phyloP scores from a whole-genome alignment of 2,797 vertebrate species.

The Microctenopoma steveboyesi region DNA sequence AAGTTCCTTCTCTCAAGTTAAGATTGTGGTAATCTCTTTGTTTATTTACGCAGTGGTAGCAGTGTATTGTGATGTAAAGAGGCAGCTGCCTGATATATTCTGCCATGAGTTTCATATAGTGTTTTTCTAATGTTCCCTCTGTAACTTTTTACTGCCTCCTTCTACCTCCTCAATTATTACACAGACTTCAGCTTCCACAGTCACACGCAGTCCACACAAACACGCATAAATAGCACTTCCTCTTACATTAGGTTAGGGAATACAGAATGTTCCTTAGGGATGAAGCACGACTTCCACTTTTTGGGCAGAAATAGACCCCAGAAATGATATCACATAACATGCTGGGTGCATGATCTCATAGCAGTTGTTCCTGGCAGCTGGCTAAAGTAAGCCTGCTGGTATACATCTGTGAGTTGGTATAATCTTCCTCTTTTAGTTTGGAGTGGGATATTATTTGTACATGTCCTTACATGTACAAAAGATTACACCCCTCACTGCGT shows the following conservation, averaged over 20 bases:
- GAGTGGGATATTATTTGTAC: conserved; percentile 48
- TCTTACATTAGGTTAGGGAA: conserved; percentile 46
- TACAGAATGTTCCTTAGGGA: conserved; percentile 54
- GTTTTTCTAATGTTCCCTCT: neutral
- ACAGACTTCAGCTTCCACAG: conserved; percentile 8
- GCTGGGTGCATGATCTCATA: conserved; percentile 64
- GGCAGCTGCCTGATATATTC: neutral
- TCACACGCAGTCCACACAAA: neutral
- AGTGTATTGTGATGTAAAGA: conserved; percentile 19
- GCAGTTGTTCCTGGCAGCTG: conserved; percentile 59
- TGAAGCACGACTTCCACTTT: conserved; percentile 64
- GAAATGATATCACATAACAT: conserved; percentile 55
- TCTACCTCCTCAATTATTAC: neutral
- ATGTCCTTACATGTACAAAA: conserved; percentile 71
- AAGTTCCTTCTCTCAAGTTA: conserved; percentile 5
- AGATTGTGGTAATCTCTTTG: conserved; percentile 4
- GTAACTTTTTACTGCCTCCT: neutral
- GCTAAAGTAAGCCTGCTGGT: conserved; percentile 64
- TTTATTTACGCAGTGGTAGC: conserved; percentile 14
- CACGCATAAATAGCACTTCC: conserved; percentile 48
- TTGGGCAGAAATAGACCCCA: conserved; percentile 60
- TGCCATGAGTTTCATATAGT: neutral
- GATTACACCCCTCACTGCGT: conserved; percentile 20
- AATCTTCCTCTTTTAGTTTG: conserved; percentile 62
- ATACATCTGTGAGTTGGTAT: conserved; percentile 40